These are phyloP conservation scores for Cherax destructor DNA, from an alignment of 1,140 invertebrate species.

Conservation along the genomic window DNA sequence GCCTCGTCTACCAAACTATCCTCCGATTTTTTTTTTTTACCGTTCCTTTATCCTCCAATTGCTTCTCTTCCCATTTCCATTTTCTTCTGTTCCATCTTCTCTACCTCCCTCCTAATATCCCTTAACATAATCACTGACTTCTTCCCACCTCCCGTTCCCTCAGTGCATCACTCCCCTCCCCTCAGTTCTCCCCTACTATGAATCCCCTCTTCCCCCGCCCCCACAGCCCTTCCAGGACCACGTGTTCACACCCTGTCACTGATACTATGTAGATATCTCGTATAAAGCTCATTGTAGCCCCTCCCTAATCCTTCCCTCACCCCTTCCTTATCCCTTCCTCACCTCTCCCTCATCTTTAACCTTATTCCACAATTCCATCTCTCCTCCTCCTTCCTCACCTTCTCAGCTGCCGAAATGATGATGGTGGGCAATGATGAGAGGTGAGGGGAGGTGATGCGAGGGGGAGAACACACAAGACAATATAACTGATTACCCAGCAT, in stretches of 20 bases:
- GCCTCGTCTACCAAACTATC: no score
- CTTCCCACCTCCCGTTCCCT: neutral
- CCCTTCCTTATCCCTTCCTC: constrained; percentile 2
- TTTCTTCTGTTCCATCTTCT: neutral
- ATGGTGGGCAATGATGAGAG: neutral
- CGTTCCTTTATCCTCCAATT: no score
- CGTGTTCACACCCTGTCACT: constrained; percentile 4
- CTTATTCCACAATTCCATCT: no score
- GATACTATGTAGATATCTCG: neutral
- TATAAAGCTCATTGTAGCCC: neutral
- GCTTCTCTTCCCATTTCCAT: no score
- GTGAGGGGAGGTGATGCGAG: neutral
- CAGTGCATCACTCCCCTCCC: neutral
- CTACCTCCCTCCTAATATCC: no score
- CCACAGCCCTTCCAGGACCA: neutral
- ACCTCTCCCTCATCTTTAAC: neutral
- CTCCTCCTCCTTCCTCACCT: no score
- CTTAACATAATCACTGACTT: no score
- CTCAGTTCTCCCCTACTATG: neutral
- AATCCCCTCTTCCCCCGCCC: neutral
- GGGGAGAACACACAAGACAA: no score
- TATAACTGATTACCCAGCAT: no score
- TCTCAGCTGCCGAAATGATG: no score
- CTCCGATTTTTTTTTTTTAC: no score
- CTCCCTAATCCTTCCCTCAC: neutral